Evolutionary conservation across 2,797 vertebrate species (phyloP).

Genomic region (Avahi laniger): DNA sequence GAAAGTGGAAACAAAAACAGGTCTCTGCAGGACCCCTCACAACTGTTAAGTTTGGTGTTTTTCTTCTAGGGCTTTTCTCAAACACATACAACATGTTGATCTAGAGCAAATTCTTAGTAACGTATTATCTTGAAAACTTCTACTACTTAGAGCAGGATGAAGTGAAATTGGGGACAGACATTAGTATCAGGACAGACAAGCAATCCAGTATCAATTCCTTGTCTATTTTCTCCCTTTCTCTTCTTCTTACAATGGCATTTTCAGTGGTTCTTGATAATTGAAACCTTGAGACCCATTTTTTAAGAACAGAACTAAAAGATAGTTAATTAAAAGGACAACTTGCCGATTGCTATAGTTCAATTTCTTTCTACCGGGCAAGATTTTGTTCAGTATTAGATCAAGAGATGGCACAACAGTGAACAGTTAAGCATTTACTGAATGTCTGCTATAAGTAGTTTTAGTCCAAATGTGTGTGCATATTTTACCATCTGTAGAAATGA

Average conservation of each 20-base stretch:
- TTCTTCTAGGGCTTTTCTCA: neutral
- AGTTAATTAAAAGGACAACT: neutral
- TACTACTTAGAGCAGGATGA: neutral
- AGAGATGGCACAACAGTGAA: neutral
- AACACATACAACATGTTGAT: neutral
- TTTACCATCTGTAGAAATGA: constrained; percentile 70
- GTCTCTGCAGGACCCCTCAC: neutral
- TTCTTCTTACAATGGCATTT: neutral
- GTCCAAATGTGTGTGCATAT: constrained; percentile 60
- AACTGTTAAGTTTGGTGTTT: neutral
- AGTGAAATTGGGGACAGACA: neutral
- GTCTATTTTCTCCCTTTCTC: neutral
- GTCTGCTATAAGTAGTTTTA: constrained; percentile 34
- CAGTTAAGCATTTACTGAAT: neutral
- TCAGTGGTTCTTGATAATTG: neutral
- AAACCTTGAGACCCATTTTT: neutral
- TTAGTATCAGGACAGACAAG: neutral
- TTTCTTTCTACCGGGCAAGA: neutral
- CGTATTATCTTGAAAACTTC: neutral
- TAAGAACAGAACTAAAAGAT: neutral
- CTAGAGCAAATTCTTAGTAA: neutral
- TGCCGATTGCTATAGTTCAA: neutral
- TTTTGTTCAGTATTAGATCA: neutral
- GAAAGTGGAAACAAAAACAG: neutral
- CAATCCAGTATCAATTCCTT: neutral